These are phyloP conservation scores for Caenorhabditis plicata DNA, from an alignment of 2,888 invertebrate genomes.

Conservation along the genomic window DNA sequence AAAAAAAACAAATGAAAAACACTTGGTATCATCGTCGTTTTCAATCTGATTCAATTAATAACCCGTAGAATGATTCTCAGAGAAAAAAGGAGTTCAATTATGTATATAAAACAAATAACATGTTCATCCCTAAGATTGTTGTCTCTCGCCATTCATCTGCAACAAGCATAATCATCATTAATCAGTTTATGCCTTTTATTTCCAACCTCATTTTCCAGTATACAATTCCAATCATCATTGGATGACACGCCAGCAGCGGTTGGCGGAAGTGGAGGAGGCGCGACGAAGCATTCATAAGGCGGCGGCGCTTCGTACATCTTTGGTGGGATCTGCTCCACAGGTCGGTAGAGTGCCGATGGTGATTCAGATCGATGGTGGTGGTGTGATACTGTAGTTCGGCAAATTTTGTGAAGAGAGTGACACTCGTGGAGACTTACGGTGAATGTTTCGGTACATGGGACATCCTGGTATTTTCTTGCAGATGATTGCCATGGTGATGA, in stretches of 20 bases:
- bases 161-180: no score
- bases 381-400: no score
- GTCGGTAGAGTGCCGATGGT: conserved; percentile 36
- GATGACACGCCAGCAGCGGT: conserved; percentile 2
- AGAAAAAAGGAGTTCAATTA: no score
- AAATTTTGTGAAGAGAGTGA: no score
- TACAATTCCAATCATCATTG: conserved; percentile 43
- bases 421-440: conserved; percentile 17
- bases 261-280: conserved; percentile 23
- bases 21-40: no score
- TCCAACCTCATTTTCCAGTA: conserved; percentile 43
- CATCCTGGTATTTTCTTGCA: conserved; percentile 40
- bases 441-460: conserved; percentile 36
- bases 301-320: conserved; percentile 49
- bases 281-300: conserved; percentile 41
- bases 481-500: conserved; percentile 30
- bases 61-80: no score
- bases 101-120: no score
- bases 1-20: background rate
- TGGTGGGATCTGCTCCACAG: conserved; percentile 46
- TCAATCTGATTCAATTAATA: no score
- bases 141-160: no score
- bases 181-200: background rate
- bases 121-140: no score
- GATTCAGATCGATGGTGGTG: conserved; percentile 14